Percentiles rank a stretch among this genome's conserved stretches.
Evolutionary conservation across 1,140 invertebrate genomes (phyloP).

Genomic region (Armadillidium nasatum): DNA sequence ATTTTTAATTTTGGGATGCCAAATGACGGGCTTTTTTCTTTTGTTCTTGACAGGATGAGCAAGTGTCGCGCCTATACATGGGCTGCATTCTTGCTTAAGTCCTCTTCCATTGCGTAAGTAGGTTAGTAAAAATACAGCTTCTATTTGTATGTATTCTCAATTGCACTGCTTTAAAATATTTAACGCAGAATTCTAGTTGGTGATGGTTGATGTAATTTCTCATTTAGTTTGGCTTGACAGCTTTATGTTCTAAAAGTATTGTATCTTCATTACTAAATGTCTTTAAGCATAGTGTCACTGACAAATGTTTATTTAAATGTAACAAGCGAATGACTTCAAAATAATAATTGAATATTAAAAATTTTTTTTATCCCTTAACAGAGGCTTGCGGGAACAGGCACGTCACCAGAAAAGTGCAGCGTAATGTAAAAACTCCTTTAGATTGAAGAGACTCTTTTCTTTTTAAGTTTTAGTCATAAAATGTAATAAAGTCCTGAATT

Average conservation of each 20-base stretch:
- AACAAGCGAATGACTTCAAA: no score
- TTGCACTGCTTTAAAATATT: neutral
- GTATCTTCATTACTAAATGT: no score
- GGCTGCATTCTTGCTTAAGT: slow-evolving; percentile 9
- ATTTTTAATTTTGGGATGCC: neutral
- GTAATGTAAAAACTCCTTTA: neutral
- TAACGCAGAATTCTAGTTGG: neutral
- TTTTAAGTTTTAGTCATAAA: no score
- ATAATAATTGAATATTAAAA: no score
- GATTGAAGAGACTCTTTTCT: no score
- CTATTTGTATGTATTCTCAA: neutral
- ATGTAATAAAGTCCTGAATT: no score
- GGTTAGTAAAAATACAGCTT: neutral
- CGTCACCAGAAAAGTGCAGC: neutral
- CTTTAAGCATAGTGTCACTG: no score
- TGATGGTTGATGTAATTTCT: neutral
- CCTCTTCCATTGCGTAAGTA: neutral
- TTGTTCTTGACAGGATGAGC: slow-evolving; percentile 3
- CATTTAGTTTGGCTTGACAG: slow-evolving; percentile 8
- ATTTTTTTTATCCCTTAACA: no score
- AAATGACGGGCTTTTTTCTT: neutral
- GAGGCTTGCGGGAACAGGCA: neutral
- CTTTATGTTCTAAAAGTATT: neutral
- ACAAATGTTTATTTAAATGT: no score
- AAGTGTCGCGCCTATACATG: slow-evolving; percentile 11